A percentile compares a stretch with the other conserved stretches of the same genome.
Evolutionary conservation across 35 echinoderm and acorn worm genomes (phyloP).

Genomic region (Lytechinus variegatus): DNA sequence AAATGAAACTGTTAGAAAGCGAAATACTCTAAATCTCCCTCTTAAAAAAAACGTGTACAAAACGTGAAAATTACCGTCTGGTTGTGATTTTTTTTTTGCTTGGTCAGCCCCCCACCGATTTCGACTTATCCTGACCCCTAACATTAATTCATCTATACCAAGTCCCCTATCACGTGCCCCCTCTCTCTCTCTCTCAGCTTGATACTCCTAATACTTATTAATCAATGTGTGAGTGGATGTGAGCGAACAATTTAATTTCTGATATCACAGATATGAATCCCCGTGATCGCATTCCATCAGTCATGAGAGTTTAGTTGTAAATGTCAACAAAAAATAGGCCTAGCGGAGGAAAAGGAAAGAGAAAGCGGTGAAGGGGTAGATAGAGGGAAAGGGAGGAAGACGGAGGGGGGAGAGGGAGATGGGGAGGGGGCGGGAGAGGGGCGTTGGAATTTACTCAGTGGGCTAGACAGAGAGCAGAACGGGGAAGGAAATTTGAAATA

Average conservation of each 20-base stretch:
- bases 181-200: background rate
- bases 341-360: background rate
- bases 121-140: background rate
- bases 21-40: too few species aligned
- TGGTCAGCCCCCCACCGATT: background rate
- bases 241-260: background rate
- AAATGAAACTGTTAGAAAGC: too few species aligned
- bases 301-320: background rate
- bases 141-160: too few species aligned
- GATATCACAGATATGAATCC: background rate
- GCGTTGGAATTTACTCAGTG: too few species aligned
- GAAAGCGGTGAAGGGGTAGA: background rate
- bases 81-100: too few species aligned
- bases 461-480: background rate
- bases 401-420: background rate
- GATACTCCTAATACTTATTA: background rate
- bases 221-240: background rate
- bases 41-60: too few species aligned
- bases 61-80: too few species aligned
- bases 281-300: background rate
- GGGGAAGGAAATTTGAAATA: background rate
- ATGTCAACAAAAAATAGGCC: background rate
- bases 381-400: background rate
- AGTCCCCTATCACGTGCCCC: background rate
- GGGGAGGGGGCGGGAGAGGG: background rate